A percentile compares a stretch with the other conserved stretches of the same genome.
These are phyloP conservation scores for Drosophila atripex DNA, from an alignment of 2,888 invertebrate genomes.

Conservation along the genomic window DNA sequence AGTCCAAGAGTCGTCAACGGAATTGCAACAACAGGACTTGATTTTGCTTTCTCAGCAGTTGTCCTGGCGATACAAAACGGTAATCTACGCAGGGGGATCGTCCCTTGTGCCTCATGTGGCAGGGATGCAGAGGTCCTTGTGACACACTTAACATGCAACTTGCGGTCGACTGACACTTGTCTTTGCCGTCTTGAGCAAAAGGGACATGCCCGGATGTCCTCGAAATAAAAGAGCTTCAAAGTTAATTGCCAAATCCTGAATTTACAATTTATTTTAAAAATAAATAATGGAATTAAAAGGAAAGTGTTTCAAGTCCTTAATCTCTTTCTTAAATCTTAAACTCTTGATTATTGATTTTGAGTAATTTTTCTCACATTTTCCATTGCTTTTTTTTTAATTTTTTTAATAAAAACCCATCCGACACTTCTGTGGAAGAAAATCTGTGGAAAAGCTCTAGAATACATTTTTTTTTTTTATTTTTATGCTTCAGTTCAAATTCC, in stretches of 20 bases:
- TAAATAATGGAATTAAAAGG: not conserved
- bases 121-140: too few relatives aligned
- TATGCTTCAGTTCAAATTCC: constrained; percentile 12
- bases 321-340: too few relatives aligned
- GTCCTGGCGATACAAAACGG: constrained; percentile 8
- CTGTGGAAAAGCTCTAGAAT: constrained; percentile 8
- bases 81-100: constrained; percentile 4
- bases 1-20: not conserved
- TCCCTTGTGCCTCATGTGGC: too few relatives aligned
- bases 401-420: too few relatives aligned
- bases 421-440: not conserved
- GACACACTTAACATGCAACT: constrained; percentile 23
- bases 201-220: not conserved
- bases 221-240: constrained; percentile 12
- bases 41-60: constrained; percentile 28
- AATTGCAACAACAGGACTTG: constrained; percentile 9
- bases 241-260: constrained; percentile 17
- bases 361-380: too few relatives aligned
- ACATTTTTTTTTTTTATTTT: constrained; percentile 19
- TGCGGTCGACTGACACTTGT: constrained; percentile 24
- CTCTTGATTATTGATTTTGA: not conserved
- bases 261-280: not conserved
- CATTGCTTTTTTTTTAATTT: too few relatives aligned
- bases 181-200: constrained; percentile 8
- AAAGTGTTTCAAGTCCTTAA: too few relatives aligned